phyloP scores from a whole-genome alignment of 1,140 invertebrate species.

The Sycophaga agraensis region DNA sequence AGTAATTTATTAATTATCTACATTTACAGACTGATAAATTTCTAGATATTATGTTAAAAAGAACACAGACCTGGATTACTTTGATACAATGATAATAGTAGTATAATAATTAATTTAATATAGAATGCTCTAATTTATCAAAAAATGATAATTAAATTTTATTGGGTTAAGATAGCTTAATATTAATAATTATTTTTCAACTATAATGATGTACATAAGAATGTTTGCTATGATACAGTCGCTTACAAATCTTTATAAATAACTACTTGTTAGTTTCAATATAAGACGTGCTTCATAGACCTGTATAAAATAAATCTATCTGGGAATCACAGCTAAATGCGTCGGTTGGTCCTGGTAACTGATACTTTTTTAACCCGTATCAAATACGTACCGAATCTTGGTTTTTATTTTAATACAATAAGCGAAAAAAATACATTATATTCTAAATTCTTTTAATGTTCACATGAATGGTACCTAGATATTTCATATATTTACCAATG shows the following conservation, averaged over 20 bases:
- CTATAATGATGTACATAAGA: background rate
- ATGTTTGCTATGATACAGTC: conserved; percentile 1
- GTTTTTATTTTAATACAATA: background rate
- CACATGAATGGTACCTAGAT: background rate
- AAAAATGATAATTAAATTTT: conserved; percentile 9
- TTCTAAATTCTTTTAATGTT: too few relatives aligned
- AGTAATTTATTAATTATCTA: too few relatives aligned
- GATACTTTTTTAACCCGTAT: background rate
- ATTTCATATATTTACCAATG: background rate
- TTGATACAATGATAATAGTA: too few relatives aligned
- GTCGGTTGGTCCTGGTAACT: conserved; percentile 8
- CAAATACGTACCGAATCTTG: background rate
- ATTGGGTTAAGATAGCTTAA: conserved; percentile 9
- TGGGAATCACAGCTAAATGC: conserved; percentile 34
- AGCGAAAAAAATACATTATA: background rate
- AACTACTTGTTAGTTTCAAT: conserved; percentile 20
- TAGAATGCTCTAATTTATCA: too few relatives aligned
- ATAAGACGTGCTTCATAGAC: conserved; percentile 26
- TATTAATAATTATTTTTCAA: too few relatives aligned
- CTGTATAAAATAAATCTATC: conserved; percentile 29
- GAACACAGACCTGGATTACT: too few relatives aligned
- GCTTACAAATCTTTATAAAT: background rate
- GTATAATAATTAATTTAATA: too few relatives aligned
- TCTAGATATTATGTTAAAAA: too few relatives aligned
- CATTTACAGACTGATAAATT: too few relatives aligned